Percentiles rank a stretch among this genome's conserved stretches.
Conservation (phyloP, 2,113 vertebrate genomes). For the Nothobranchius kuhntae region DNA sequence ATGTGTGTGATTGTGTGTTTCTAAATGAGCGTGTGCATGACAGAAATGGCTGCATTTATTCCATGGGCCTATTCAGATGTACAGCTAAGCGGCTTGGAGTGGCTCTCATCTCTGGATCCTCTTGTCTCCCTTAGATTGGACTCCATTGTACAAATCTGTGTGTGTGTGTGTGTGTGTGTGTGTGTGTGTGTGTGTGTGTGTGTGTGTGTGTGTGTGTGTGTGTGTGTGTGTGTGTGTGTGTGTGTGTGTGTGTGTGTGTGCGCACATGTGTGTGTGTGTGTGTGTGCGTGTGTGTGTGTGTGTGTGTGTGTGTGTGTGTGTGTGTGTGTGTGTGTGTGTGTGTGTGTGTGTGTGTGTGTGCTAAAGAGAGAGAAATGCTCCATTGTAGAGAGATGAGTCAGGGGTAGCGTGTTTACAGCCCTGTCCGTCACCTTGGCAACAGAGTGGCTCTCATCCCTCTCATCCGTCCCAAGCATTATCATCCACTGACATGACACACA, state of each 20-base stretch:
- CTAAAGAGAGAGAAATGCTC: constrained; percentile 31
- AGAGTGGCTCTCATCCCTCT: constrained; percentile 76
- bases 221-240: constrained; percentile 16
- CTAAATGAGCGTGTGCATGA: constrained; percentile 35
- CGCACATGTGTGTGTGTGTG: not conserved
- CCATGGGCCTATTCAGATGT: constrained; percentile 52
- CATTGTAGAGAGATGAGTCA: constrained; percentile 77
- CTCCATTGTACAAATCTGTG: constrained; percentile 37
- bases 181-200: constrained; percentile 8
- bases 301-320: constrained; percentile 8
- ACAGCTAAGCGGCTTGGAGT: constrained; percentile 60
- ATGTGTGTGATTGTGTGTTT: constrained; percentile 24
- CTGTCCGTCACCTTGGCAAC: constrained; percentile 71
- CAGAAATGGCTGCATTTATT: constrained; percentile 45
- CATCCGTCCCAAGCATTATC: constrained; percentile 70
- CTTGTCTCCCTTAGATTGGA: constrained; percentile 63
- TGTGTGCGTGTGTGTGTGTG: constrained; percentile 3
- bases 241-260: constrained; percentile 8
- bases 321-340: constrained; percentile 9
- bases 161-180: constrained; percentile 16
- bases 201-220: constrained; percentile 2
- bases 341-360: constrained; percentile 28
- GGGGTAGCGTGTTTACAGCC: constrained; percentile 76
- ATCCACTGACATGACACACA: constrained; percentile 53
- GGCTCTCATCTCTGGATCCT: constrained; percentile 69